phyloP scores from a whole-genome alignment of 1,140 invertebrate genomes.

The Copidosoma floridanum region DNA sequence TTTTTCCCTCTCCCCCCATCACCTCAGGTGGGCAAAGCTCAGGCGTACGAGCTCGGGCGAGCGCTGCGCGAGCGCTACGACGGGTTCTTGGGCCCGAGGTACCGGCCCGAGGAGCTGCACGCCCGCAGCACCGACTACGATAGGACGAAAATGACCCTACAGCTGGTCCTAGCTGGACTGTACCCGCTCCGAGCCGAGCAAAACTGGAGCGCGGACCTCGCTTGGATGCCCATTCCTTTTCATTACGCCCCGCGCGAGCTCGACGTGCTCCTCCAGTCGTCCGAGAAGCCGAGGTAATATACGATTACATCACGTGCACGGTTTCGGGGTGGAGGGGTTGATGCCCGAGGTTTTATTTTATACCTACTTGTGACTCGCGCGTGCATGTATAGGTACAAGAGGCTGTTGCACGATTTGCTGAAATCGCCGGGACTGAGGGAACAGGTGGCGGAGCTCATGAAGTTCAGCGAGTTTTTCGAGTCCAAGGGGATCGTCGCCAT shows the following conservation, averaged over 20 bases:
- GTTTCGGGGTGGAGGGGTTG: no score
- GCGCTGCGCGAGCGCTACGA: not conserved
- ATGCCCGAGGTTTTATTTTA: no score
- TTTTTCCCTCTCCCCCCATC: no score
- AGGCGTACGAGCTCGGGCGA: not conserved
- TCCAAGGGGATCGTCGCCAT: not conserved
- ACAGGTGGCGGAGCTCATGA: not conserved
- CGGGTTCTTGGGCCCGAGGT: conserved; percentile 47
- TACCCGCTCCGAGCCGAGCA: conserved; percentile 54
- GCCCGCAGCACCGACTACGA: conserved; percentile 52
- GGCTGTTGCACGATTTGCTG: not conserved
- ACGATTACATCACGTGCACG: no score
- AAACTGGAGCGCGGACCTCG: conserved; percentile 52
- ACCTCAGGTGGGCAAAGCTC: not conserved
- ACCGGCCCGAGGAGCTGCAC: conserved; percentile 47
- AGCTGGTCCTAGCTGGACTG: conserved; percentile 56
- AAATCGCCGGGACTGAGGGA: not conserved
- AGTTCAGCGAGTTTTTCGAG: not conserved
- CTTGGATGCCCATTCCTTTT: conserved; percentile 60
- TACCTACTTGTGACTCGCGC: no score
- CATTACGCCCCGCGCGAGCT: conserved; percentile 49
- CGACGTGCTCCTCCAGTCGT: conserved; percentile 22
- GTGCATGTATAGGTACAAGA: not conserved
- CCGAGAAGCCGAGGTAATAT: not conserved
- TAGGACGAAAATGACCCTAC: conserved; percentile 60